These are phyloP conservation scores for Nasua narica DNA, from an alignment of 2,797 vertebrate genomes.

Conservation along the genomic window DNA sequence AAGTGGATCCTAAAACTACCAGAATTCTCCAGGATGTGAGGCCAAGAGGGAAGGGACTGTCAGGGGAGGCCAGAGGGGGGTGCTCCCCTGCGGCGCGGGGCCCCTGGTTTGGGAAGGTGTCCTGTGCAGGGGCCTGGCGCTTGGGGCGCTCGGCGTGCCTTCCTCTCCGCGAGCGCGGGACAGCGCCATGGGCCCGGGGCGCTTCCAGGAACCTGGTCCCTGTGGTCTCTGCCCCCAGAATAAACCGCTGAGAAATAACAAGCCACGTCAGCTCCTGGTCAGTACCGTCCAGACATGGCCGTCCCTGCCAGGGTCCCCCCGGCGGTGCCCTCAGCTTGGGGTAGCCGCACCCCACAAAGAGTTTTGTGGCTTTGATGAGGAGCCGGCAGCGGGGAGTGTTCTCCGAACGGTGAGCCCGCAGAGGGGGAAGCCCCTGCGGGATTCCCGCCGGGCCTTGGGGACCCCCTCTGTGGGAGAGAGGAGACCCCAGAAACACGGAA, in stretches of 20 bases:
- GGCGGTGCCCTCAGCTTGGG: too few relatives aligned
- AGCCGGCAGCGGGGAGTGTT: rapidly evolving
- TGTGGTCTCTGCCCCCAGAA: background rate
- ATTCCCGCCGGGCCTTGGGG: too few relatives aligned
- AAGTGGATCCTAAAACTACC: background rate
- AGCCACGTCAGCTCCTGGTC: background rate
- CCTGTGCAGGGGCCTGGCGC: background rate
- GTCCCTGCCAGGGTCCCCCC: rapidly evolving
- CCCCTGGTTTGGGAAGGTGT: background rate
- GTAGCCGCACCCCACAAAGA: background rate
- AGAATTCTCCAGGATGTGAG: background rate
- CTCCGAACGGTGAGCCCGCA: too few relatives aligned
- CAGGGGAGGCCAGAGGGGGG: background rate
- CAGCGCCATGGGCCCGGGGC: rapidly evolving
- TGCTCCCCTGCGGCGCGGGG: rapidly evolving
- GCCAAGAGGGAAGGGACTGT: background rate
- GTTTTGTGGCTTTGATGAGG: rapidly evolving
- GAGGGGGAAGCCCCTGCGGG: background rate
- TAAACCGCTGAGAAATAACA: background rate
- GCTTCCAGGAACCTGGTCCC: background rate
- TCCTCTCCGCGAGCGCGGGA: rapidly evolving
- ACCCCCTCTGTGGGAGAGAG: background rate
- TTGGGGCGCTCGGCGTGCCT: background rate
- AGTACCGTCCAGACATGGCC: too few relatives aligned
- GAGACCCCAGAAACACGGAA: background rate